Evolutionary conservation across 2,888 invertebrate genomes (phyloP).

Genomic region (Lagria hirta): DNA sequence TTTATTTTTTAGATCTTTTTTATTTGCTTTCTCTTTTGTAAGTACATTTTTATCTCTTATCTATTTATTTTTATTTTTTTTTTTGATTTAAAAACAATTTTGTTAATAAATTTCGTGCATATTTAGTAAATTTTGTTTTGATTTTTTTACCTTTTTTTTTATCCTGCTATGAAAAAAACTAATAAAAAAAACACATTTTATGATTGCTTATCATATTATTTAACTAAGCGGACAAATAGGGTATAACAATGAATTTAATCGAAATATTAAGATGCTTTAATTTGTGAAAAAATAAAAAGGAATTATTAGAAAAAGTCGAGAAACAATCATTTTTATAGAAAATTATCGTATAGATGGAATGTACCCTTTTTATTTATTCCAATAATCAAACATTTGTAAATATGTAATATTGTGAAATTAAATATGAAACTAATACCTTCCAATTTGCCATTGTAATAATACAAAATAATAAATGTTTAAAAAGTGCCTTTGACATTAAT

Average conservation of each 20-base stretch:
- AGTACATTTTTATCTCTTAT: conserved; percentile 28
- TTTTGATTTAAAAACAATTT: conserved; percentile 28
- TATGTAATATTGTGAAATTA: conserved; percentile 34
- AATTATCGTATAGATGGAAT: conserved; percentile 19
- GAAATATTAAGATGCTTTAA: conserved; percentile 5
- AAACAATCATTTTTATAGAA: conserved; percentile 35
- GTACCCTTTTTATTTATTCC: conserved; percentile 6
- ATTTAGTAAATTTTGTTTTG: conserved; percentile 33
- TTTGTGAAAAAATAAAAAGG: conserved; percentile 14
- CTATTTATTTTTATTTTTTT: conserved; percentile 29
- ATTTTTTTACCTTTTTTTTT: conserved; percentile 8
- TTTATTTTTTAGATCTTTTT: conserved; percentile 11
- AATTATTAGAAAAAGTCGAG: conserved; percentile 24
- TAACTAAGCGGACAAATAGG: conserved; percentile 50
- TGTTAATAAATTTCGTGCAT: conserved; percentile 34
- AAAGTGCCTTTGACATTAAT: conserved; percentile 53
- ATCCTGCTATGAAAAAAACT: background rate
- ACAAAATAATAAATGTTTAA: conserved; percentile 46
- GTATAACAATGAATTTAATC: conserved; percentile 35
- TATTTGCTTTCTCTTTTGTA: conserved; percentile 26
- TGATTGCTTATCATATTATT: conserved; percentile 21
- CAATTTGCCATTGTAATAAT: conserved; percentile 53
- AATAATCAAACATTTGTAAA: conserved; percentile 30
- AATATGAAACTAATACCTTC: conserved; percentile 53
- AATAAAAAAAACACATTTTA: conserved; percentile 15